These are phyloP conservation scores for Chascanopsetta lugubris DNA, from an alignment of 2,113 vertebrate genomes.

Conservation along the genomic window DNA sequence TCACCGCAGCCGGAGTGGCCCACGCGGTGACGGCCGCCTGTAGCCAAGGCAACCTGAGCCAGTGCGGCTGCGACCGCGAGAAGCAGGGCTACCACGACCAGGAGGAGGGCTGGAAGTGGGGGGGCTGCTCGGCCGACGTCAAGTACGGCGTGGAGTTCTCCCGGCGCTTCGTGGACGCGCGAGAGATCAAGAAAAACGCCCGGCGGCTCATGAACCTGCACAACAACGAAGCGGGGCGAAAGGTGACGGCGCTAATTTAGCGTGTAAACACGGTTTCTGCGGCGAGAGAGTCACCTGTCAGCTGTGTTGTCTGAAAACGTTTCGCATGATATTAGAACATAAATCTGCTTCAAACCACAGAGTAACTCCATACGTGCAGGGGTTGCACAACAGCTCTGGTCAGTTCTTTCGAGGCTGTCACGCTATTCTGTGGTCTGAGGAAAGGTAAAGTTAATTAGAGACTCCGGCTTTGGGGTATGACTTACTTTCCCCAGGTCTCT, in stretches of 20 bases:
- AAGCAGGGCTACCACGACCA: constrained; percentile 98
- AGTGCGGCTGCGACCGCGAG: constrained; percentile 97
- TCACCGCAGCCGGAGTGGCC: constrained; percentile 95
- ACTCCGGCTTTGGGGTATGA: constrained; percentile 64
- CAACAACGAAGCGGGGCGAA: constrained; percentile 98
- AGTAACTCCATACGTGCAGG: constrained; percentile 67
- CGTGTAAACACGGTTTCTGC: neutral
- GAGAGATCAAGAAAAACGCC: constrained; percentile 97
- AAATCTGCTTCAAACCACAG: constrained; percentile 67
- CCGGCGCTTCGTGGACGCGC: constrained; percentile 94
- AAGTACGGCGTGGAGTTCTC: constrained; percentile 98
- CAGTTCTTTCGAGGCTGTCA: constrained; percentile 64
- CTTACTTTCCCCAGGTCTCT: constrained; percentile 67
- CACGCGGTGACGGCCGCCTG: constrained; percentile 95
- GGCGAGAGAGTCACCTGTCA: constrained; percentile 61
- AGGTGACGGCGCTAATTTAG: constrained; percentile 81
- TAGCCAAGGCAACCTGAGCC: constrained; percentile 97
- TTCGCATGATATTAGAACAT: constrained; percentile 63
- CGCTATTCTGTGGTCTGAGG: constrained; percentile 71
- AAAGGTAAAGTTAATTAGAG: constrained; percentile 82
- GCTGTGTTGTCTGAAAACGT: constrained; percentile 58
- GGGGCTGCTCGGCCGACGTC: constrained; percentile 96
- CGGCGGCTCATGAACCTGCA: constrained; percentile 98
- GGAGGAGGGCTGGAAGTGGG: constrained; percentile 99
- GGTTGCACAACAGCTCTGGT: constrained; percentile 71